Evolutionary conservation across 64 coral and sea anemone genomes (phyloP).

Genomic region (Stylophora pistillata): DNA sequence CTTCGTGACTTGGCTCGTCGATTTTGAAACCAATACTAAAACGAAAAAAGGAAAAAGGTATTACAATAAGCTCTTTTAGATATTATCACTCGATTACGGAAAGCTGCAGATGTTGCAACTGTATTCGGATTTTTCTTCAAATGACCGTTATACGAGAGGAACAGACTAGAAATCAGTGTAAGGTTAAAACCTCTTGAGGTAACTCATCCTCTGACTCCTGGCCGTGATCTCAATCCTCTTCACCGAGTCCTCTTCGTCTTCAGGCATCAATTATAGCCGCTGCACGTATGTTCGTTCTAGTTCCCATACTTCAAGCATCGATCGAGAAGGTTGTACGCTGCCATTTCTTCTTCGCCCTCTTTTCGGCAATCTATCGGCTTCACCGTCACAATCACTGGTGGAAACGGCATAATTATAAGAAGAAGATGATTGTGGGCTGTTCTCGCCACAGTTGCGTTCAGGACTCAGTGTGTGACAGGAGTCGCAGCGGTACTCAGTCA

Average conservation of each 20-base stretch:
- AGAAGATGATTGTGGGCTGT: too few species aligned
- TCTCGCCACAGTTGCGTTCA: background rate
- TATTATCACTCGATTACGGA: too few species aligned
- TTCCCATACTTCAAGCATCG: slow-evolving; percentile 16
- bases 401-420: too few species aligned
- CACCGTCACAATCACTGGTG: background rate
- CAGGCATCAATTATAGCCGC: slow-evolving; percentile 11
- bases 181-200: too few species aligned
- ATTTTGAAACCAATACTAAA: slow-evolving; percentile 26
- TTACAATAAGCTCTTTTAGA: background rate
- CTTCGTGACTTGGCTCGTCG: slow-evolving; percentile 14
- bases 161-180: too few species aligned
- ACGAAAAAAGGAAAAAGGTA: background rate
- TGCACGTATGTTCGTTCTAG: slow-evolving; percentile 7
- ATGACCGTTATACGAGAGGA: too few species aligned
- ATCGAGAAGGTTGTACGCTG: slow-evolving; percentile 38
- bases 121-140: too few species aligned
- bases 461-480: background rate
- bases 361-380: slow-evolving; percentile 2
- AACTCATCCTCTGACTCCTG: slow-evolving; percentile 20
- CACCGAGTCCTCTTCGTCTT: slow-evolving; percentile 18
- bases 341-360: background rate
- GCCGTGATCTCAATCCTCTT: slow-evolving; percentile 9
- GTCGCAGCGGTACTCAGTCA: background rate
- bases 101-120: too few species aligned